Evolutionary conservation across 2,113 vertebrate genomes (phyloP).

Genomic region (Oophaga pumilio): DNA sequence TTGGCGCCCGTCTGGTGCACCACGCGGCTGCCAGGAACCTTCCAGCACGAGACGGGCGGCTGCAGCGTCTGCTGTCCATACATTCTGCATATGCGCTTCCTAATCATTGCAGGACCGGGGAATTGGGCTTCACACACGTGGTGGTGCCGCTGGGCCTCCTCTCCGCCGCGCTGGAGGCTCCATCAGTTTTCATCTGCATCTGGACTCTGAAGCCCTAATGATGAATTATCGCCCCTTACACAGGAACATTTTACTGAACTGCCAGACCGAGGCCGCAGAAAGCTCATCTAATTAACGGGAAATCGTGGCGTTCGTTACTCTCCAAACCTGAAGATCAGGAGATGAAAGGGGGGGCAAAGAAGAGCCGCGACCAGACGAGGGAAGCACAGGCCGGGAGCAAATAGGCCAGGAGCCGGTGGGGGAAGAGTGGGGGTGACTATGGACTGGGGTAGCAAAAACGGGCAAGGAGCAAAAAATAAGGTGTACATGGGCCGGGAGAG

Average conservation of each 20-base stretch:
- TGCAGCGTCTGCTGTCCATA: slow-evolving; percentile 77
- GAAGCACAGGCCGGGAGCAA: neutral
- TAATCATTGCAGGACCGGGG: slow-evolving; percentile 95
- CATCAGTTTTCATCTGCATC: slow-evolving; percentile 97
- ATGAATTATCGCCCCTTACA: slow-evolving; percentile 95
- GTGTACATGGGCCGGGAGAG: neutral
- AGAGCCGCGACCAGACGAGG: neutral
- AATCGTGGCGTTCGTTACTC: slow-evolving; percentile 75
- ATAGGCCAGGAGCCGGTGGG: too few relatives aligned
- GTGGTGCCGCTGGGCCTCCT: slow-evolving; percentile 84
- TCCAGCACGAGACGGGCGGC: slow-evolving; percentile 58
- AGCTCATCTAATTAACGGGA: slow-evolving; percentile 85
- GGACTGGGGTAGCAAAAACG: neutral
- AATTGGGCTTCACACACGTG: slow-evolving; percentile 95
- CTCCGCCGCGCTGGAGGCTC: slow-evolving; percentile 86
- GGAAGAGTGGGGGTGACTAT: neutral
- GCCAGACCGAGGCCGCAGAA: slow-evolving; percentile 82
- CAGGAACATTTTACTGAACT: slow-evolving; percentile 83
- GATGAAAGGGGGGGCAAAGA: slow-evolving; percentile 62
- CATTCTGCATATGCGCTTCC: slow-evolving; percentile 88
- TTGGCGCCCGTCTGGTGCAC: slow-evolving; percentile 68
- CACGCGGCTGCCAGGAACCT: slow-evolving; percentile 58
- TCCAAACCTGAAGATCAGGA: slow-evolving; percentile 67
- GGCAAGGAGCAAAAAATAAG: neutral
- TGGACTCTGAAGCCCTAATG: slow-evolving; percentile 98